Evolutionary conservation across 2,888 invertebrate genomes (phyloP), one percentile per base, ranked within the genome.

Genomic region (Celastrina argiolus): DNA sequence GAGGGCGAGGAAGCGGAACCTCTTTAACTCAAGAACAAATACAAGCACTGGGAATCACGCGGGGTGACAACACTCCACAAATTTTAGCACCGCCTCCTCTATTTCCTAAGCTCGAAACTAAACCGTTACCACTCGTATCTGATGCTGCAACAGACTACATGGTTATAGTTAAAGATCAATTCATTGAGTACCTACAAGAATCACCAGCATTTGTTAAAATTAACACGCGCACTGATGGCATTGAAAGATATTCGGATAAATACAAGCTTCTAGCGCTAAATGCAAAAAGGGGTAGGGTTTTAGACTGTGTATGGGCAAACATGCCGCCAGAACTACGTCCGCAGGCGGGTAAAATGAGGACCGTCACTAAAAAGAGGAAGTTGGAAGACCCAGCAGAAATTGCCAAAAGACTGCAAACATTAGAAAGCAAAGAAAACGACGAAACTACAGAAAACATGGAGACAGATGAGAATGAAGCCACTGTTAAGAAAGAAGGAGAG

Each of bases 141-240:
- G 92, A 93, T 56, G 88, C 92, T 7, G 93, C 95, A 39, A 92
- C 93, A 26, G 94, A 94, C 73, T 96, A 95, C 76, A 92, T 95
- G 81, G 83, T 95, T 12, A 93, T 95, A 56, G 92, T 96, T 69
- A 94, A 95, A 76, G 94, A 95, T 74, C 94, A 95, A 74, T 95
- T 94, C 74, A 92, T 95, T 10, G 95, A 94, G 71, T 93, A 92
- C 73, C 92, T 95, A 85, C 93, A 94, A 66, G 94, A 95, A 67
- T 95, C 95, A 0, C 92, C 94, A 0, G 92, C 93, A 7, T 93
- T 92, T 75, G 91, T 93, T 10, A 92, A 91, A 77, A 79, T 89
- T 65, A 89, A 92, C 69, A 82, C 84, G 39, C 79, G 81, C 65
- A 91, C 89, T 67, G 88, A 86, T 70, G 92, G 92, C 66, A 84